Base-by-base conservation (phyloP, 2,888 invertebrate species). In the Lordiphosa fenestrarum region DNA sequence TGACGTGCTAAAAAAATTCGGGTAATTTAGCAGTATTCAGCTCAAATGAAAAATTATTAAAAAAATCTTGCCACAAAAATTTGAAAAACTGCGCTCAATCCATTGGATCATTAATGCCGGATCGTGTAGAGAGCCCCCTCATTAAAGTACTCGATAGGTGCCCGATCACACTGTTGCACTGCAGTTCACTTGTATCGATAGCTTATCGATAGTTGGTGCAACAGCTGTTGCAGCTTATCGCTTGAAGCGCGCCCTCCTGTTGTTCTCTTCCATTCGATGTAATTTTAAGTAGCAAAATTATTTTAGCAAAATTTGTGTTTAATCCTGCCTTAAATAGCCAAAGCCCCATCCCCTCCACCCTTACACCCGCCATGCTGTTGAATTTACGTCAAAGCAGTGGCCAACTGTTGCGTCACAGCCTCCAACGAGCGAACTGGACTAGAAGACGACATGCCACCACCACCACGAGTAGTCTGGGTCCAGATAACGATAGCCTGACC, bases 401-500 rank as follows among this genome's bases (percentile, higher is more conserved):
- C n/a, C 53, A 51, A 66, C 51, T 76, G 42, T 71, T 81, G 66
- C 81, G 66, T 69, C 71, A 77, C 44, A 59, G 55, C 23, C 36
- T 64, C 19, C 54, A 54, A 9, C 13, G 48, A 7, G 36, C 15
- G 12, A 41, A 42, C 15, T 42, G 37, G 40, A 51, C 36, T 21
- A 7, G 46, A 7, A 56, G 66, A n/a, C 38, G 53, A 19, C 81
- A 62, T 47, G 25, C 10, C 46, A 23, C n/a, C 2, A 38, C 40
- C 13, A 52, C 56, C 13, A 41, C 47, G 5, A n/a, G 23, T 1
- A 15, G 15, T 15, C 15, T 2, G 2, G 15, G 15, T 15, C 15
- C 1, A 12, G 50, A 39, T 39, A 70, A 62, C 51, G 91, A 91
- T 71, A 91, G 90, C 87, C 93, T 95, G 44, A 93, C 92, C 36